phyloP scores from a whole-genome alignment of 2,888 invertebrate species.

The Cacoxenus indagator region DNA sequence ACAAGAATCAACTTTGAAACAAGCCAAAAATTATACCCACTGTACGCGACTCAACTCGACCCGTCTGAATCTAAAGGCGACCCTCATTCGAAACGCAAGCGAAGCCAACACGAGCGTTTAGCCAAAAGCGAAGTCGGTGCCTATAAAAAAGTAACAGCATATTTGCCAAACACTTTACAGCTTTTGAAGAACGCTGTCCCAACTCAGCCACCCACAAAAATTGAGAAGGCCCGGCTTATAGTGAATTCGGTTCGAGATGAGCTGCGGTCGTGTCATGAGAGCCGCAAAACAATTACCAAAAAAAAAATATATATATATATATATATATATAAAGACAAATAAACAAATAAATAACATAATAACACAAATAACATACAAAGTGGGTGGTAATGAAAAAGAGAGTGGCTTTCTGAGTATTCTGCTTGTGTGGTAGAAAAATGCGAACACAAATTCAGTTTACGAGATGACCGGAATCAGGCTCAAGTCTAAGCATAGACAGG shows the following conservation, averaged over 20 bases:
- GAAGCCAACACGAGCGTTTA: no score
- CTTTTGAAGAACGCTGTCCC: constrained; percentile 25
- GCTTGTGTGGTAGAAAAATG: no score
- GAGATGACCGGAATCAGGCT: constrained; percentile 50
- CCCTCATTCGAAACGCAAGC: no score
- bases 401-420: no score
- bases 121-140: no score
- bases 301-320: neutral
- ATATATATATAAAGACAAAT: neutral
- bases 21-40: neutral
- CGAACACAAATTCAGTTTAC: constrained; percentile 65
- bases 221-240: no score
- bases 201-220: no score
- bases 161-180: constrained; percentile 56
- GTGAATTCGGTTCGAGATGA: no score
- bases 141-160: constrained; percentile 46
- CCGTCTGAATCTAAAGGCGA: no score
- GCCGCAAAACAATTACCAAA: constrained; percentile 45
- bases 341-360: neutral
- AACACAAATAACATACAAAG: no score
- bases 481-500: neutral
- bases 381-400: no score
- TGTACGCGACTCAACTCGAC: no score
- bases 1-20: neutral
- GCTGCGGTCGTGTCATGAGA: constrained; percentile 46